These are phyloP conservation scores for Stenolophus ochropezus DNA, from an alignment of 2,888 invertebrate species.

Conservation along the genomic window DNA sequence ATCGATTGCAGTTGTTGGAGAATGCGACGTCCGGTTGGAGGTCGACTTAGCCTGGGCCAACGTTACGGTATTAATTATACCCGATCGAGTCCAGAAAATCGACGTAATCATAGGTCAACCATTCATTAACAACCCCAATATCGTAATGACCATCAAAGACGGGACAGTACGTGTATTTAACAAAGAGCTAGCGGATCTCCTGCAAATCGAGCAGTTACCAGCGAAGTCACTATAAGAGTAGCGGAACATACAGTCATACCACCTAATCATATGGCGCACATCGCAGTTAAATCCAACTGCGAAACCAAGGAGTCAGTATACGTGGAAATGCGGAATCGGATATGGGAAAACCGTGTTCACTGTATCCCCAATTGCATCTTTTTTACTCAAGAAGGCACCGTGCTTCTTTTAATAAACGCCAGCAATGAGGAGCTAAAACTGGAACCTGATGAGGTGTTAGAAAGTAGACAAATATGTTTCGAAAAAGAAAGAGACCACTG, in stretches of 20 bases:
- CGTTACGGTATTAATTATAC: conserved; percentile 25
- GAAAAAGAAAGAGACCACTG: background rate
- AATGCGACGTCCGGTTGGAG: background rate
- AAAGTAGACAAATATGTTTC: background rate
- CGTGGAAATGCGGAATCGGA: background rate
- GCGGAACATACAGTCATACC: background rate
- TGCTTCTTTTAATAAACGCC: background rate
- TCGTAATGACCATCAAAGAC: conserved; percentile 11
- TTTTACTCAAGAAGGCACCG: background rate
- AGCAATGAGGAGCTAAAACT: background rate
- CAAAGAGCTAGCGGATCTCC: background rate
- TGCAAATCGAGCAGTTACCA: background rate
- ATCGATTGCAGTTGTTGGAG: background rate
- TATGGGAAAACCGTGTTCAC: background rate
- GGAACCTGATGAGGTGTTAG: background rate
- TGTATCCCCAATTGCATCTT: background rate
- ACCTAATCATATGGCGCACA: background rate
- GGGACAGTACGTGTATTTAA: background rate
- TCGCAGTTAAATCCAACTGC: background rate
- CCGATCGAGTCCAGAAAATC: conserved; percentile 50
- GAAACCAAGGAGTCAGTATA: background rate
- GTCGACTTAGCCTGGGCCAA: background rate
- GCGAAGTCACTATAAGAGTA: background rate
- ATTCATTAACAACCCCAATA: conserved; percentile 50
- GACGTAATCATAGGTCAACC: conserved; percentile 61